Evolutionary conservation across 2,113 vertebrate species (phyloP), one percentile per base, ranked within the genome.

Genomic region (Oncorhynchus masou): DNA sequence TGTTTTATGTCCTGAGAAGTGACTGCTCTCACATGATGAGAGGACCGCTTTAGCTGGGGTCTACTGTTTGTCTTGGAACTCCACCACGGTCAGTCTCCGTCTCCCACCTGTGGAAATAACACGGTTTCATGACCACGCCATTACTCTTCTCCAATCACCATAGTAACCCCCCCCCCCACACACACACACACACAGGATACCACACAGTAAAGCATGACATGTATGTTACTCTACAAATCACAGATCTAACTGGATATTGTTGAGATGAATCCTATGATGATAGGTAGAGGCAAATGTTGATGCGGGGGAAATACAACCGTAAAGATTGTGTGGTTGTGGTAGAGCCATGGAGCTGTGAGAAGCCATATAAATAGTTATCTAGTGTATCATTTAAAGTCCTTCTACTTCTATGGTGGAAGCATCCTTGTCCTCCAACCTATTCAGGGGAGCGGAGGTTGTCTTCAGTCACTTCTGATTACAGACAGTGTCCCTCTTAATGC

Each of bases 11-110:
- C 59, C 59, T 27, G 4, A 4, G 24, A 57, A 25, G 22, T 25
- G 25, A 73, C 54, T 27, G 11, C 15, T 59, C 12, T 3, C 51
- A 73, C 51, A 73, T 64, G 48, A 45, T 57, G 19, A 19, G 8
- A 29, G 71, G n/a, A 34, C 48, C n/a, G 67, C 67, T 68, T 68
- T 16, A 68, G 67, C 67, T 20, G 60, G 8, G 22, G 34, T 24
- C 27, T 15, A 51, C 31, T 69, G 65, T 73, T 81, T 59, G 51
- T 45, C 16, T 69, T 79, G 79, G 81, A 81, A 67, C 48, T n/a
- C 19, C 49, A 73, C 69, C 73, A 74, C 11, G 57, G 45, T 22
- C 66, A 70, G 24, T 68, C 62, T 71, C 48, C n/a, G 71, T 70
- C 70, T 60, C 49, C 73, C 69, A 80, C 54, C 4, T 31, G 72